Conservation (phyloP, 2,113 vertebrate species). For the Grammomys surdaster region DNA sequence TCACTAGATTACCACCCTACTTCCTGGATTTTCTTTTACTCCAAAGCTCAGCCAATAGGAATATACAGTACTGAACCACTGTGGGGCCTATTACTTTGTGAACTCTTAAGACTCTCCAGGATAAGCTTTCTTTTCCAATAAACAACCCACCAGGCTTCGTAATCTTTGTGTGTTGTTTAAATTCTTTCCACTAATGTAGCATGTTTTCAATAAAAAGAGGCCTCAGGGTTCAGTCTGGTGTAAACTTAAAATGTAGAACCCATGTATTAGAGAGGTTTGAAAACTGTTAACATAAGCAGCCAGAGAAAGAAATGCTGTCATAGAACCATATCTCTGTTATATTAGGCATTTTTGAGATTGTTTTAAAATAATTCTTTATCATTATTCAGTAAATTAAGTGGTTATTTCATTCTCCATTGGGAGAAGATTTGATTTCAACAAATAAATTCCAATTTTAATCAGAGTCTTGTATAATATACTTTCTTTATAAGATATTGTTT, state of each 20-base stretch:
- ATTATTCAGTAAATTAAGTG: background rate
- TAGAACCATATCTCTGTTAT: background rate
- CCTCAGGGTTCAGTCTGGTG: background rate
- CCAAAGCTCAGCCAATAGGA: background rate
- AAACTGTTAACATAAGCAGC: fast-evolving
- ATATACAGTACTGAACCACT: fast-evolving
- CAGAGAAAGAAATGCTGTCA: background rate
- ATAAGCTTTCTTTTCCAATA: fast-evolving
- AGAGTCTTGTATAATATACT: background rate
- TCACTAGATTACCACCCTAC: too few species aligned
- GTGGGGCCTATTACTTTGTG: fast-evolving
- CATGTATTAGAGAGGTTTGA: background rate
- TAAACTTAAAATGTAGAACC: background rate
- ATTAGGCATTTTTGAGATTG: background rate
- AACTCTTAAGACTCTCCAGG: background rate
- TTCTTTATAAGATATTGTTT: constrained; percentile 23
- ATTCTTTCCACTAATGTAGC: background rate
- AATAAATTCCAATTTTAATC: background rate
- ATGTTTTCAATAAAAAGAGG: background rate
- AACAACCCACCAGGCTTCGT: fast-evolving
- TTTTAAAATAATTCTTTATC: background rate
- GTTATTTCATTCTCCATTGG: background rate
- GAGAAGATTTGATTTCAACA: constrained; percentile 12
- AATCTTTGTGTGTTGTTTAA: fast-evolving
- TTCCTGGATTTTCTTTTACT: background rate